Conservation (phyloP, 2,113 vertebrate species). For the Salvelinus sp. region DNA sequence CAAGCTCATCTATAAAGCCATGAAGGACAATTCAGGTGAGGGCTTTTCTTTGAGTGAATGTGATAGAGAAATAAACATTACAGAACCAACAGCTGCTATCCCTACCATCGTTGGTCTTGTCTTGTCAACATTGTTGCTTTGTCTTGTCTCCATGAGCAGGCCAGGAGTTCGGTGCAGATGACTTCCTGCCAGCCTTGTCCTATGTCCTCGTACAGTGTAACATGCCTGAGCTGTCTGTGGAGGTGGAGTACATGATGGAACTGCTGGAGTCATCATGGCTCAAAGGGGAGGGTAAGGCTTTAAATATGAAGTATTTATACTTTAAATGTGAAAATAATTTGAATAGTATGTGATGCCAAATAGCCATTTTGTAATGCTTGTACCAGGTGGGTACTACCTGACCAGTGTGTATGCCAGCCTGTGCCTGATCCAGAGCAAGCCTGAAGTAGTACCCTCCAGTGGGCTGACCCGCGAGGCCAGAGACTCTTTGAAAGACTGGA, state of each 20-base stretch:
- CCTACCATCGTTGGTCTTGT: no score
- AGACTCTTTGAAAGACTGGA: constrained; percentile 56
- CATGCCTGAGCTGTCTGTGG: constrained; percentile 69
- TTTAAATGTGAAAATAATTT: no score
- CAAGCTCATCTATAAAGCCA: constrained; percentile 69
- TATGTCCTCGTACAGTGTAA: constrained; percentile 73
- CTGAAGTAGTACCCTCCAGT: constrained; percentile 9
- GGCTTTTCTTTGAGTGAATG: no score
- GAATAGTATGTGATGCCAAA: no score
- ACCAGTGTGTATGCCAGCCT: constrained; percentile 63
- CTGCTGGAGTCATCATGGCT: constrained; percentile 72
- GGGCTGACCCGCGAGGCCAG: constrained; percentile 44
- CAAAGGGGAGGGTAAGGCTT: constrained; percentile 72
- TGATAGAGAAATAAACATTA: no score
- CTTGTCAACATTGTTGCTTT: neutral
- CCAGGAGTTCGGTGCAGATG: constrained; percentile 71
- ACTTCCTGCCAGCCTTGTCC: constrained; percentile 76
- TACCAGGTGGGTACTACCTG: constrained; percentile 60
- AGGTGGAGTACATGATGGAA: constrained; percentile 78
- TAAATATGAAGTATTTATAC: no score
- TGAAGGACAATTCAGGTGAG: constrained; percentile 67
- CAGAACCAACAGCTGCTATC: no score
- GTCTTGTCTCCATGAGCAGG: constrained; percentile 44
- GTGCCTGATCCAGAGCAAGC: constrained; percentile 48
- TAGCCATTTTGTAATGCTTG: no score